These are phyloP conservation scores for Ranitomeya variabilis DNA, from an alignment of 2,113 vertebrate species.

Conservation along the genomic window DNA sequence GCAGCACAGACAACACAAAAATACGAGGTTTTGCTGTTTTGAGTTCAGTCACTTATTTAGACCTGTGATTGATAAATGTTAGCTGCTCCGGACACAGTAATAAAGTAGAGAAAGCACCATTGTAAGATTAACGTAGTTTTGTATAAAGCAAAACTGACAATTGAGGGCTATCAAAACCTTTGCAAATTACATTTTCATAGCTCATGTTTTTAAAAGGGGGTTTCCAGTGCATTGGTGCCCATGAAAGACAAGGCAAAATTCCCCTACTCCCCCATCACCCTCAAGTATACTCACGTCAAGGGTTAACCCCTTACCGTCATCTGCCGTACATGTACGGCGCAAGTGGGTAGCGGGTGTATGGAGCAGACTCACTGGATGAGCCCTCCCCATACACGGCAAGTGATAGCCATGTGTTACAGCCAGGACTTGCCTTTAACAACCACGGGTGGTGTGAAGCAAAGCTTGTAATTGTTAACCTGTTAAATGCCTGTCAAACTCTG, in stretches of 20 bases:
- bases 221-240: background rate
- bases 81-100: slow-evolving; percentile 41
- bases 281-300: background rate
- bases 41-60: slow-evolving; percentile 26
- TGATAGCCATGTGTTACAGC: too few species aligned
- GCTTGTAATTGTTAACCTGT: too few species aligned
- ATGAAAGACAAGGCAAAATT: background rate
- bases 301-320: background rate
- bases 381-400: too few species aligned
- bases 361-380: too few species aligned
- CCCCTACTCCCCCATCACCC: background rate
- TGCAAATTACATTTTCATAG: background rate
- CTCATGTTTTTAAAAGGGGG: background rate
- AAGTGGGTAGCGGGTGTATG: too few species aligned
- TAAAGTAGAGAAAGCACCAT: background rate
- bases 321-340: too few species aligned
- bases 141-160: background rate
- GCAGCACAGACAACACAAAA: slow-evolving; percentile 47
- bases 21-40: slow-evolving; percentile 32
- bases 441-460: too few species aligned
- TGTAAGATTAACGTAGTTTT: background rate
- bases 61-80: slow-evolving; percentile 4
- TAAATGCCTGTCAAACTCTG: too few species aligned
- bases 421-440: too few species aligned
- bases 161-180: background rate